Evolutionary conservation across 2,888 invertebrate species (phyloP).

Genomic region (Phaedon cochleariae): DNA sequence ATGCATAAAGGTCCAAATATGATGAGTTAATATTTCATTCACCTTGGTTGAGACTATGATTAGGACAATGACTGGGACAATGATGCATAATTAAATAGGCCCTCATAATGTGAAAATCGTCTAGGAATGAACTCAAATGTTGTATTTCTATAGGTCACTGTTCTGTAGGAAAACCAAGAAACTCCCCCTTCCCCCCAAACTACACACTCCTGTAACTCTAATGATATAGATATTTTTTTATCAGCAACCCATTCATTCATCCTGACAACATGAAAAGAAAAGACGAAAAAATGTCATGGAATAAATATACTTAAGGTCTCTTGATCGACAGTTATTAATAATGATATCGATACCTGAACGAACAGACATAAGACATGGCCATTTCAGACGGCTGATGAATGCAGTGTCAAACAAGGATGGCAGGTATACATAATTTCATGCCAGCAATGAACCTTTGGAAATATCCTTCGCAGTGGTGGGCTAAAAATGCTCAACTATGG

Average conservation of each 20-base stretch:
- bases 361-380: constrained; percentile 49
- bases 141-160: no score
- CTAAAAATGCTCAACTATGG: background rate
- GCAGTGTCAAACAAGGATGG: constrained; percentile 51
- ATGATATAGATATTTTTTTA: constrained; percentile 13
- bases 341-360: constrained; percentile 57
- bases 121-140: no score
- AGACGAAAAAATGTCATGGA: constrained; percentile 32
- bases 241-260: constrained; percentile 23
- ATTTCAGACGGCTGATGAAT: constrained; percentile 56
- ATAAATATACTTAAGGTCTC: constrained; percentile 27
- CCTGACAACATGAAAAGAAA: constrained; percentile 31
- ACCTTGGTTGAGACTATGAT: no score
- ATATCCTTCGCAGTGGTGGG: constrained; percentile 14
- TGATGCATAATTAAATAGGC: no score
- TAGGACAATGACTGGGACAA: no score
- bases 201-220: background rate
- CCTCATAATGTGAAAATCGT: background rate
- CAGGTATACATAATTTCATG: constrained; percentile 52
- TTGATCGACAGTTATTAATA: constrained; percentile 59
- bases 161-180: background rate
- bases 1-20: no score
- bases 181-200: background rate
- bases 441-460: constrained; percentile 35
- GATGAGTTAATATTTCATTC: no score